These are phyloP conservation scores for Dione juno DNA, from an alignment of 2,888 invertebrate species.

Conservation along the genomic window DNA sequence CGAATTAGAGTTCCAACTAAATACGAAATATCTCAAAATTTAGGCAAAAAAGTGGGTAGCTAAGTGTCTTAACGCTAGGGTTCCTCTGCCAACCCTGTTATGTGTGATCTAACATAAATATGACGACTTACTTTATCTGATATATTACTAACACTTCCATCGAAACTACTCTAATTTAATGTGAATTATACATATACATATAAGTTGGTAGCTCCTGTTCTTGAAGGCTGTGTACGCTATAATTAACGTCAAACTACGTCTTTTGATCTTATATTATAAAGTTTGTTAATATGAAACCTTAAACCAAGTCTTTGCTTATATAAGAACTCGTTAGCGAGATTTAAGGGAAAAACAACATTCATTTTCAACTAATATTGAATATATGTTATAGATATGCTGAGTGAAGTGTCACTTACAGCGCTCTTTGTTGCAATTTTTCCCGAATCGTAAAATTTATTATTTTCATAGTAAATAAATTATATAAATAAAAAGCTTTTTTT, in stretches of 20 bases:
- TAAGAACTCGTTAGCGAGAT: conserved; percentile 1
- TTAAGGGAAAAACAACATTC: neutral
- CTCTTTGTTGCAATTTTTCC: conserved; percentile 6
- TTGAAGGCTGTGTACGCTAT: neutral
- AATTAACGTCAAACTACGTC: conserved; percentile 5
- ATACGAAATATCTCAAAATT: too few species aligned
- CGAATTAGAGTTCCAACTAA: too few species aligned
- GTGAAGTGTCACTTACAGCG: conserved; percentile 18
- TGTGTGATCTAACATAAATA: neutral
- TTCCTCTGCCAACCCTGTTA: neutral
- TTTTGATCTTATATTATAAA: conserved; percentile 12
- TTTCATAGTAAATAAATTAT: neutral
- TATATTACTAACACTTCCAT: neutral
- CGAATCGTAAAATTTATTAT: conserved; percentile 12
- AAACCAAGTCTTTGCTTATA: neutral
- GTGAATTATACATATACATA: neutral
- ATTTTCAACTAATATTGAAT: conserved; percentile 7
- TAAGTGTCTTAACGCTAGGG: neutral
- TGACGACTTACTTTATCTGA: neutral
- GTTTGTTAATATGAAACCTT: neutral
- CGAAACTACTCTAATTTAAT: conserved; percentile 18
- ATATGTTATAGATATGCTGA: conserved; percentile 5
- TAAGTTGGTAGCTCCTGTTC: neutral
- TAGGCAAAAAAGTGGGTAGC: too few species aligned
- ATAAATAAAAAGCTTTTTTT: too few species aligned